These are phyloP conservation scores for Oryctes rhinoceros DNA, from an alignment of 1,140 invertebrate genomes.

Conservation along the genomic window DNA sequence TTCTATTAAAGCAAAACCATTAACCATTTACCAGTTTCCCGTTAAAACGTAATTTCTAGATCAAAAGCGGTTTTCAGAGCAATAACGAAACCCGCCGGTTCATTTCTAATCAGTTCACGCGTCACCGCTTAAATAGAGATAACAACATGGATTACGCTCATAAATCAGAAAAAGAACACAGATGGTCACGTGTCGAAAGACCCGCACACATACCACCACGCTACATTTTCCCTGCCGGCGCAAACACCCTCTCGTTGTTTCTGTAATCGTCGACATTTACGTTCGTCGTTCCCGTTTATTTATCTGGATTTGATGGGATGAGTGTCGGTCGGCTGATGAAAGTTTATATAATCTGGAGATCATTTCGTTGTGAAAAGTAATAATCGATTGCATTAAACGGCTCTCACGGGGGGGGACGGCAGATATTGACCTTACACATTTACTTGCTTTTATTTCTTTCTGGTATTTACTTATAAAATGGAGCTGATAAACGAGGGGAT, in stretches of 20 bases:
- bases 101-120: constrained; percentile 34
- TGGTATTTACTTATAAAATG: neutral
- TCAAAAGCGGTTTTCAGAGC: constrained; percentile 17
- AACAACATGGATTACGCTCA: constrained; percentile 28
- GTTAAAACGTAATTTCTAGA: constrained; percentile 11
- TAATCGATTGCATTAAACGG: constrained; percentile 1
- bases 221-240: constrained; percentile 22
- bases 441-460: neutral
- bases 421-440: neutral
- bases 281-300: constrained; percentile 29
- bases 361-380: constrained; percentile 27
- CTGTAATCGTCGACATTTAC: constrained; percentile 20
- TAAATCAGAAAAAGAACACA: constrained; percentile 35
- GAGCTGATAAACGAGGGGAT: neutral
- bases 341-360: constrained; percentile 28
- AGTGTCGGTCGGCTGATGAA: constrained; percentile 23
- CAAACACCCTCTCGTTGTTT: constrained; percentile 24
- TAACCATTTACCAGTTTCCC: constrained; percentile 14
- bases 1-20: constrained; percentile 9
- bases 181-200: constrained; percentile 33
- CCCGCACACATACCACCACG: constrained; percentile 15
- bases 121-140: constrained; percentile 36
- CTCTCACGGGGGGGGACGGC: neutral
- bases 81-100: constrained; percentile 8
- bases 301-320: constrained; percentile 36